Evolutionary conservation across 2,888 invertebrate species (phyloP).

Genomic region (Dryadula phaetusa): DNA sequence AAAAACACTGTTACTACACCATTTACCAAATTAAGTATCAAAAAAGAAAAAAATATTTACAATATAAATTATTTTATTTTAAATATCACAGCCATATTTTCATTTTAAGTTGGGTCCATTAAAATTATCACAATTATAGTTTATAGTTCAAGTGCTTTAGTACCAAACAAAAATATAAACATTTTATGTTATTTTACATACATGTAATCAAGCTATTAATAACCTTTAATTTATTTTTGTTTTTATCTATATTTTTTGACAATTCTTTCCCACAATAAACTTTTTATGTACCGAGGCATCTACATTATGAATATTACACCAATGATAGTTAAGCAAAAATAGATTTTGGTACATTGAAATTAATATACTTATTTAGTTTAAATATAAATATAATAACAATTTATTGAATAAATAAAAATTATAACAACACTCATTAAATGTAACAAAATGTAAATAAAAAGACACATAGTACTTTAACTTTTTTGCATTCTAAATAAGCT

Average conservation of each 20-base stretch:
- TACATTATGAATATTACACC: no score
- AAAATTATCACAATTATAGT: background rate
- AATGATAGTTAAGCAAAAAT: no score
- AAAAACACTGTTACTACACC: background rate
- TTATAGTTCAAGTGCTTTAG: background rate
- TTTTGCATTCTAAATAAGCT: background rate
- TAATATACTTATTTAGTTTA: no score
- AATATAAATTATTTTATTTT: background rate
- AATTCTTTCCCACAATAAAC: background rate
- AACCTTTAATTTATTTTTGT: background rate
- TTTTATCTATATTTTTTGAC: background rate
- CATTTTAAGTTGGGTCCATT: background rate
- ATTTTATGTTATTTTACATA: slow-evolving; percentile 8
- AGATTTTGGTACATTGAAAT: no score
- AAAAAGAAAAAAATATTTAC: background rate
- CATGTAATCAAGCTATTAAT: slow-evolving; percentile 9
- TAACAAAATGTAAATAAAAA: background rate
- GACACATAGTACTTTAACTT: background rate
- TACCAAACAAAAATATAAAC: slow-evolving; percentile 4
- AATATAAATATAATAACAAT: no score
- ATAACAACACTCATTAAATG: background rate
- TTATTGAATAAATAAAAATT: background rate
- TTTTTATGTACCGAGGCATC: no score
- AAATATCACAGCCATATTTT: background rate
- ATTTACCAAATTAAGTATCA: background rate